Evolutionary conservation across 2,797 vertebrate species (phyloP).

Genomic region (Pseudochirops corinnae): DNA sequence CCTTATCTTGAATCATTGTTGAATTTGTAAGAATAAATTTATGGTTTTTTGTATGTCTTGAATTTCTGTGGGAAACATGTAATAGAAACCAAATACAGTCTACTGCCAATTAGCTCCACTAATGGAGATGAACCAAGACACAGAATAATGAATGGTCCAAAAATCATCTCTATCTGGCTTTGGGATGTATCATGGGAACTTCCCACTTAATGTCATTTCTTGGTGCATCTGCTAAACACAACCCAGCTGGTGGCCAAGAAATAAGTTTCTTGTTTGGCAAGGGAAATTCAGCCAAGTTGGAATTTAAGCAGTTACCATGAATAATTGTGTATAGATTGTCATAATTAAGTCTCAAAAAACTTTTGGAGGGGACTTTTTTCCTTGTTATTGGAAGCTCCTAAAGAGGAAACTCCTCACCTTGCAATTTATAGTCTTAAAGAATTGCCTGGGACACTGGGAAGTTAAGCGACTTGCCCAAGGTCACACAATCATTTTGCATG

Average conservation of each 20-base stretch:
- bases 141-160: not conserved
- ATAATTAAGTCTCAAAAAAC: slow-evolving; percentile 15
- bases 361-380: not conserved
- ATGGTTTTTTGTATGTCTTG: not conserved
- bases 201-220: slow-evolving; percentile 25
- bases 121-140: not conserved
- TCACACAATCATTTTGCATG: not conserved
- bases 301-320: slow-evolving; percentile 20
- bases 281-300: slow-evolving; percentile 2
- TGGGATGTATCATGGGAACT: not conserved
- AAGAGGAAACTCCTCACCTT: not conserved
- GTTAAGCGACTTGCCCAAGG: not conserved
- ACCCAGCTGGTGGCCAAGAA: slow-evolving; percentile 1
- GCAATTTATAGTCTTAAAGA: not conserved
- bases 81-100: not conserved
- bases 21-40: not conserved
- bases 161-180: not conserved
- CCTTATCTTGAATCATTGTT: not conserved
- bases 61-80: not conserved
- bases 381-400: not conserved
- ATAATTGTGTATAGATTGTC: not conserved
- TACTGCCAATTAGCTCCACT: not conserved
- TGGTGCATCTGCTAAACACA: slow-evolving; percentile 34
- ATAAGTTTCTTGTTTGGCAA: not conserved
- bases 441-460: not conserved